These are phyloP conservation scores for Pachypanchax playfairii DNA, from an alignment of 2,113 vertebrate species.

Conservation along the genomic window DNA sequence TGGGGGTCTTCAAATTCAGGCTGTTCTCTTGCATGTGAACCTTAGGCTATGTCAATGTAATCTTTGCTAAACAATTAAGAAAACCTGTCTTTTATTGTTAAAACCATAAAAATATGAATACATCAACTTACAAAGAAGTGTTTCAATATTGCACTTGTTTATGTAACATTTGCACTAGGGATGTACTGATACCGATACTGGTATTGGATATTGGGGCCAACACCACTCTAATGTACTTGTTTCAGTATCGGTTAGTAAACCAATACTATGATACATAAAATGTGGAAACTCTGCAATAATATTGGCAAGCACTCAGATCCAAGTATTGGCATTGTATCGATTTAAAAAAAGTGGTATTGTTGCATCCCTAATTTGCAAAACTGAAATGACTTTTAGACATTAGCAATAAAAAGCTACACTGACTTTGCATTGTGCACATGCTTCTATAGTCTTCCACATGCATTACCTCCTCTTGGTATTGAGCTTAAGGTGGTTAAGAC, in stretches of 20 bases:
- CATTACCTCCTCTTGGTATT: not conserved
- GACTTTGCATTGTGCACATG: not conserved
- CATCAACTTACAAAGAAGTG: not conserved
- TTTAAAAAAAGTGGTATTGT: no score
- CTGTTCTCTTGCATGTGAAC: conserved; percentile 10
- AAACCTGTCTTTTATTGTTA: not conserved
- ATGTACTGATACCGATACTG: no score
- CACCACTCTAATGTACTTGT: no score
- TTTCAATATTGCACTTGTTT: not conserved
- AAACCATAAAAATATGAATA: not conserved
- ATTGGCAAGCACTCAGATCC: no score
- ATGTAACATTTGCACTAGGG: not conserved
- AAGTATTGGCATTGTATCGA: no score
- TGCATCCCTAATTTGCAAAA: no score
- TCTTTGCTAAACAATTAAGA: not conserved
- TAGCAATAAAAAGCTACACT: not conserved
- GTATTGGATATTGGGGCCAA: no score
- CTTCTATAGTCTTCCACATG: not conserved
- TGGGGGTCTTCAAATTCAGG: conserved; percentile 39
- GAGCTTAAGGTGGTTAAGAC: conserved; percentile 46
- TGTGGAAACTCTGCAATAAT: no score
- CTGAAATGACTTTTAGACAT: no score
- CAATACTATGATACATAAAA: no score
- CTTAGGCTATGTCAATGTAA: not conserved
- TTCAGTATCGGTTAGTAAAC: no score